Conservation (phyloP, 1,140 invertebrate species). For the Thrips palmi region DNA sequence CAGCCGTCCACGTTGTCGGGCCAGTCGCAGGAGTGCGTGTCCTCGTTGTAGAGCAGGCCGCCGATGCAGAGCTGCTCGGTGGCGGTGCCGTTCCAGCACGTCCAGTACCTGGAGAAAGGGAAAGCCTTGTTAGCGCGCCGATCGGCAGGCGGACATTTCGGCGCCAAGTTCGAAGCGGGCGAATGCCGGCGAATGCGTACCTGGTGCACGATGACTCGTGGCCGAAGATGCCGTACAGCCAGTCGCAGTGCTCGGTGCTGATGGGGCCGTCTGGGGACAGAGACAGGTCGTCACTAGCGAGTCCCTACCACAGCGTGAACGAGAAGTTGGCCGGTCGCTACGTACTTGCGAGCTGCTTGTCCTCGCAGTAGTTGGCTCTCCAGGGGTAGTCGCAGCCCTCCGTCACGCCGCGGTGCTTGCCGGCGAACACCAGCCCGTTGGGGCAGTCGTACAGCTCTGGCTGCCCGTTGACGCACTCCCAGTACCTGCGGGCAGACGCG, state of each 20-base stretch:
- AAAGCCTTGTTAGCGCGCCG: too few species aligned
- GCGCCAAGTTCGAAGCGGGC: too few species aligned
- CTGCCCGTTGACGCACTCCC: slow-evolving; percentile 63
- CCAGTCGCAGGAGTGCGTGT: slow-evolving; percentile 80
- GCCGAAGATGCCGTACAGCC: slow-evolving; percentile 83
- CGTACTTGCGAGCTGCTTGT: slow-evolving; percentile 51
- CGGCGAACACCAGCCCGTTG: slow-evolving; percentile 75
- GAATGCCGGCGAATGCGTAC: too few species aligned
- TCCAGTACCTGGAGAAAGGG: too few species aligned
- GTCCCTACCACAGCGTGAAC: too few species aligned
- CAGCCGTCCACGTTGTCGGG: slow-evolving; percentile 82
- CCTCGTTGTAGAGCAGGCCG: slow-evolving; percentile 76
- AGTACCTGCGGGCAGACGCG: slow-evolving; percentile 38
- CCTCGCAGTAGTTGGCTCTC: slow-evolving; percentile 70
- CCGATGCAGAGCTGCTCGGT: slow-evolving; percentile 87
- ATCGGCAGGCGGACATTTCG: too few species aligned
- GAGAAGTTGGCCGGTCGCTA: slow-evolving; percentile 13
- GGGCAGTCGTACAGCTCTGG: slow-evolving; percentile 73
- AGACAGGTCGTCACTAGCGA: slow-evolving; percentile 5
- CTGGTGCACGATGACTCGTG: slow-evolving; percentile 83
- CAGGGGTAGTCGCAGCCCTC: slow-evolving; percentile 80
- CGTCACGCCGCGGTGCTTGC: slow-evolving; percentile 66
- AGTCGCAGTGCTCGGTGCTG: slow-evolving; percentile 70
- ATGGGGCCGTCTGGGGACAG: slow-evolving; percentile 53
- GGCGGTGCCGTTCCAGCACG: slow-evolving; percentile 84